Base-by-base conservation (phyloP, 2,113 vertebrate genomes). In the Microtus richardsoni region DNA sequence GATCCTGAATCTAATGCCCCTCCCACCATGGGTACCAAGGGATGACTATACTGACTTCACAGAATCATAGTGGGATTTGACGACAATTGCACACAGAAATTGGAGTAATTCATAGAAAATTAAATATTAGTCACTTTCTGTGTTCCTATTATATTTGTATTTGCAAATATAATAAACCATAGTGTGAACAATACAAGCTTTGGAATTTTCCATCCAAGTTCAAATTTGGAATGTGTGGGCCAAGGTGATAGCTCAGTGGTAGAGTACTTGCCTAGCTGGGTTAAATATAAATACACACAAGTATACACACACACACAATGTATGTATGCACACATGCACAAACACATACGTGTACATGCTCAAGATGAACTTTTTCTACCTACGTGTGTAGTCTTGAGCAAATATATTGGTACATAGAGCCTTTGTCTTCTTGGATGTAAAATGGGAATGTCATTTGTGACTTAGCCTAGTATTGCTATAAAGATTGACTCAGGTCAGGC, bases 391-490 rank as follows among this genome's bases (percentile, higher is more conserved):
- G 26, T 47, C 73, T 41, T 49, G 21, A 36, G 73, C 44, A 73
- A 86, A n/a, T 2, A 49, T 41, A 39, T 70, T 54, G 47, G 26
- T 39, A 44, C 21, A 41, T 58, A 7, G 47, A 78, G 28, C 70
- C 70, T 95, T 75, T 12, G 36, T 79, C n/a, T 93, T 74, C 90
- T 84, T 54, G 4, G 22, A 84, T 73, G 3, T 54, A 60, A 96
- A 94, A 88, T 74, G 60, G 44, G 49, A 7, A 2, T 30, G 39
- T 14, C 47, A 30, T 71, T 13, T 36, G 17, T 30, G 54, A 28
- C n/a, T 75, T 36, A 36, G 88, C 26, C 9, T 8, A 79, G 21
- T 12, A 64, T 0, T 87, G 17, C 88, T 49, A 39, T 77, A 44
- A 90, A 82, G 41, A 77, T 60, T 47, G 47, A 36, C 52, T 68